Base-by-base conservation (phyloP, 2,113 vertebrate species). In the Dromiciops gliroides region DNA sequence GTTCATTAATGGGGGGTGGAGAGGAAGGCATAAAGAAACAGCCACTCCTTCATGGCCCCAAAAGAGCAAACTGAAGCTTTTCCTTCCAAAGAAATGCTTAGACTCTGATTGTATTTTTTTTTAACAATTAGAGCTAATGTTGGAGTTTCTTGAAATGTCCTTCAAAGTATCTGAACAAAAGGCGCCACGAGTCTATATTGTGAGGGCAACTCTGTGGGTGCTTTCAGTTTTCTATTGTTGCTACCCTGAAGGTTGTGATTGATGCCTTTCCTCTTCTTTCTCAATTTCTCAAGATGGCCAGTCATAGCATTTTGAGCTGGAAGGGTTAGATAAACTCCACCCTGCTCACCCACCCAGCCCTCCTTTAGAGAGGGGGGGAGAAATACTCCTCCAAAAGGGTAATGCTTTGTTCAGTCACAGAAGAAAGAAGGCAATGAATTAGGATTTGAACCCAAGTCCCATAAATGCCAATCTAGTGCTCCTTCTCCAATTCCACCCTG, bases 1-100 rank as follows among this genome's bases (percentile, higher is more conserved):
- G 31, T 60, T 12, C 28, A 10, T 60, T 31, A 60, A 60, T 31
- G 28, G 26, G 11, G 10, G 11, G 26, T 9, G 53, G 90, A 92
- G 56, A 50, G 91, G 37, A 95, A 92, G 75, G 31, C 23, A n/a
- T 91, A 92, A 89, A 91, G 51, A 67, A 25, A 90, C 92, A 93
- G 48, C n/a, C 8, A 53, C 50, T 60, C 16, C n/a, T 51, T 95
- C 37, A 51, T 89, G 47, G 47, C 92, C 51, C 91, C 50, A 28
- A 53, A 48, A 67, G 91, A 90, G 22, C 2, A 49, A 92, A 91
- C 2, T 90, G 47, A 94, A 94, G 89, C 90, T 28, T 89, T 92
- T 49, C 56, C 47, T 52, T 51, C 9, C 1, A 8, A 31, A 60
- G 28, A 60, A 60, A 60, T 60, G 49, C 91, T 50, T 49, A 83